These are phyloP conservation scores for Leucozona laternaria DNA, from an alignment of 2,888 invertebrate species.

Conservation along the genomic window DNA sequence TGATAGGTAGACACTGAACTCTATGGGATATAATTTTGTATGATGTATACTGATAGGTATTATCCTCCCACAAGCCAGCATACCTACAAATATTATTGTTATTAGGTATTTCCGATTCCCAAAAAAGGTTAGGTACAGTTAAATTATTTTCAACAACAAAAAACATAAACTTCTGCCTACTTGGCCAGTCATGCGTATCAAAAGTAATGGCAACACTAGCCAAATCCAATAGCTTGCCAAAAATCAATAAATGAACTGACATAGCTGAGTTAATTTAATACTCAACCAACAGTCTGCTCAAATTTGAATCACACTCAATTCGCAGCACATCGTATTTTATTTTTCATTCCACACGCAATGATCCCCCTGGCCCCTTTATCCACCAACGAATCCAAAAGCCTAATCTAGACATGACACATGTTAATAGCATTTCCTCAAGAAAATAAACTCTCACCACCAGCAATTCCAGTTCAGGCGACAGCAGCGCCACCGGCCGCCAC, in stretches of 20 bases:
- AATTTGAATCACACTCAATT: conserved; percentile 37
- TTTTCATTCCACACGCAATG: conserved; percentile 8
- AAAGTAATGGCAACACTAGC: conserved; percentile 26
- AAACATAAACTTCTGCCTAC: background rate
- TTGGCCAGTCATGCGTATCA: background rate
- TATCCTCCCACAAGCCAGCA: background rate
- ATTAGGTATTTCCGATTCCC: background rate
- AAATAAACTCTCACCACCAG: conserved; percentile 12
- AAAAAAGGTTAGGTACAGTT: background rate
- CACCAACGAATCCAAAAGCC: background rate
- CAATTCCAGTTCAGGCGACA: conserved; percentile 35
- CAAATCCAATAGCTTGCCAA: background rate
- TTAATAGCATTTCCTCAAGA: conserved; percentile 40
- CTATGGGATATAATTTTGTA: background rate
- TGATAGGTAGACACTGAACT: background rate
- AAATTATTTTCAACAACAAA: background rate
- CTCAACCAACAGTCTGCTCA: conserved; percentile 10
- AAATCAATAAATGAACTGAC: background rate
- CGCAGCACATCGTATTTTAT: background rate
- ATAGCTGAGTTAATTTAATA: conserved; percentile 1
- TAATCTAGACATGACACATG: conserved; percentile 29
- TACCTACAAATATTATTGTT: background rate
- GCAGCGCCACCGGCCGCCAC: conserved; percentile 3
- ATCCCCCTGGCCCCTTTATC: conserved; percentile 7
- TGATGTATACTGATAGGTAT: background rate